Evolutionary conservation across 1,140 invertebrate genomes (phyloP), one percentile per base, ranked within the genome.

Genomic region (Penaeus chinensis): DNA sequence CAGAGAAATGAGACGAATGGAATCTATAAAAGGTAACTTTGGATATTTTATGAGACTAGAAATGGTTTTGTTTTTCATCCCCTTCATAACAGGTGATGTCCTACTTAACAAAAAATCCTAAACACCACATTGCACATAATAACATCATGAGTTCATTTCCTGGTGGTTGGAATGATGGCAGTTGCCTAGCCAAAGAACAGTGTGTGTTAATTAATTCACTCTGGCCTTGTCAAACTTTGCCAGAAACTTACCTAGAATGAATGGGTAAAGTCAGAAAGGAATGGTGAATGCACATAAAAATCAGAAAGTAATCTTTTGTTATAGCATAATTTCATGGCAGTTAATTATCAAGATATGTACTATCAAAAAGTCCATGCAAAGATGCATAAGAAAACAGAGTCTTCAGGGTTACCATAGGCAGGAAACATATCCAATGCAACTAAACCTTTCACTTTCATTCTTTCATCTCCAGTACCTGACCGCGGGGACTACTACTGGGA

Each of bases 401-500:
- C 10, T 80, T 24, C 3, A 54, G 24, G 42, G 3, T 42, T 80
- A 16, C 37, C 37, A 42, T 42, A 42, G 37, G 37, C 37, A 85
- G 60, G 16, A 24, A 84, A 71, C 24, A 47, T 32, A 32, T n/a
- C 13, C 61, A 22, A 47, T 22, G 10, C 27, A 11, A 16, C 60
- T 18, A 63, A 47, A 65, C 47, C 37, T 89, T 24, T 8, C 22
- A 16, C 32, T 42, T 27, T 66, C 1, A 18, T 5, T 88, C 32
- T 18, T 83, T n/a, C n/a, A n/a, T 62, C 27, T 81, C 63, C 80
- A 85, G 76, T 77, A 47, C 61, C 83, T 66, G 80, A 89, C 22
- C 81, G 89, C 27, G 71, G 60, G 24, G 90, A 90, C 13, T 95
- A 94, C 91, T 94, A 95, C 91, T 92, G 93, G 11, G 97, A 99